Conservation (phyloP, 2,797 vertebrate species). For the Periparus ater region DNA sequence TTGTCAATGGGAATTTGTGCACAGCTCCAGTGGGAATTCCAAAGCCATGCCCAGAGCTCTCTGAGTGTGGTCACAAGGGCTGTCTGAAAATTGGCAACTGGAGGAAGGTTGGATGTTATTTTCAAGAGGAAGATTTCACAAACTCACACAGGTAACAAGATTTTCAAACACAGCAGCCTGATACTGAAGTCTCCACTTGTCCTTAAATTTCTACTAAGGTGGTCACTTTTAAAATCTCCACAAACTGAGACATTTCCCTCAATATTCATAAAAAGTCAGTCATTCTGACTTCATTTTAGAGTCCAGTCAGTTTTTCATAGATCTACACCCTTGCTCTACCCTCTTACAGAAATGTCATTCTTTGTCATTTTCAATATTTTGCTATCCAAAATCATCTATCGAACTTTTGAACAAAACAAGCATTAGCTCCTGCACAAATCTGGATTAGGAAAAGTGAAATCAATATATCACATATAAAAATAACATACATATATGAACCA, state of each 20-base stretch:
- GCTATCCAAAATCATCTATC: background rate
- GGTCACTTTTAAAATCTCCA: background rate
- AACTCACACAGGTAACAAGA: background rate
- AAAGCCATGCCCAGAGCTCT: background rate
- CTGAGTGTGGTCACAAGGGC: background rate
- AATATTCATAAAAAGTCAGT: background rate
- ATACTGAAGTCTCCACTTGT: background rate
- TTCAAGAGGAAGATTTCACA: background rate
- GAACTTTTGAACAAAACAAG: conserved; percentile 1
- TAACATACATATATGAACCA: background rate
- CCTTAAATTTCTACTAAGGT: background rate
- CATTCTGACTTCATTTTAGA: background rate
- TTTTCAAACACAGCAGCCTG: background rate
- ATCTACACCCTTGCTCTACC: background rate
- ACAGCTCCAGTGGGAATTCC: background rate
- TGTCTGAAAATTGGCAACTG: background rate
- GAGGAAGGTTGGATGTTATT: background rate
- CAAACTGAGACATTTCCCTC: background rate
- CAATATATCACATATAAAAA: background rate
- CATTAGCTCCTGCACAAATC: background rate
- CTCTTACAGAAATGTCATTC: background rate
- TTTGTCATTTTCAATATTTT: background rate
- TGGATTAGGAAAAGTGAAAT: conserved; percentile 6
- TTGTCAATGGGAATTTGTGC: background rate
- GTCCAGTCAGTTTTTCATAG: background rate